Evolutionary conservation across 2,797 vertebrate genomes (phyloP).

Genomic region (Enteromius treurensis): DNA sequence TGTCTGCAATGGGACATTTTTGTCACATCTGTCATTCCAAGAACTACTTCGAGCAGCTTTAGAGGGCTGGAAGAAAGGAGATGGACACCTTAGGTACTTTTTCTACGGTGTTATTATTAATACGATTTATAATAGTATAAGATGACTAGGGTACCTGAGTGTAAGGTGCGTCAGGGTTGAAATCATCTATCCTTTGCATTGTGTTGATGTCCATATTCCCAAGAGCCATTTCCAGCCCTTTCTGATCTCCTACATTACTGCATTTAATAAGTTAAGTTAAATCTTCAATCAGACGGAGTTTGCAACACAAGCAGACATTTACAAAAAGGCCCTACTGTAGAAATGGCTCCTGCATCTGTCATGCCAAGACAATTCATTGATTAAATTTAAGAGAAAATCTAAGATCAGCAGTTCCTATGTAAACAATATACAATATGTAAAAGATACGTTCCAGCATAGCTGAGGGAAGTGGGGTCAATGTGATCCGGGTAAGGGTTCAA

Average conservation of each 20-base stretch:
- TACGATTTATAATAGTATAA: not conserved
- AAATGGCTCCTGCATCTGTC: not conserved
- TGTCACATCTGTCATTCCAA: constrained; percentile 74
- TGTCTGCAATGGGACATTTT: constrained; percentile 38
- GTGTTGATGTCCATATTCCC: constrained; percentile 91
- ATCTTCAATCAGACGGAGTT: not conserved
- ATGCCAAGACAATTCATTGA: not conserved
- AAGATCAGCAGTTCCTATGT: not conserved
- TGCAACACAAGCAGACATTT: not conserved
- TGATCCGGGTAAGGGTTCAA: constrained; percentile 87
- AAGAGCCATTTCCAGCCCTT: constrained; percentile 90
- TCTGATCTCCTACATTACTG: constrained; percentile 86
- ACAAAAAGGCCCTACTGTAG: not conserved
- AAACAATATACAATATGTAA: constrained; percentile 40
- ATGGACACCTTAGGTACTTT: not conserved
- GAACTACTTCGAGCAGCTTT: constrained; percentile 75
- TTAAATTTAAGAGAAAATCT: not conserved
- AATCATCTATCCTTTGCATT: constrained; percentile 86
- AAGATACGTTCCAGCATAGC: constrained; percentile 96
- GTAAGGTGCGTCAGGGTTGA: constrained; percentile 79
- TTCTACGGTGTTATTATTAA: not conserved
- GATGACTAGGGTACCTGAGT: constrained; percentile 61
- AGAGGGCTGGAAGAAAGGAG: constrained; percentile 64
- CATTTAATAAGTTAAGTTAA: constrained; percentile 63
- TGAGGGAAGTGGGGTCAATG: constrained; percentile 79